phyloP scores from a whole-genome alignment of 2,797 vertebrate genomes.

The Pangasius krempfi region DNA sequence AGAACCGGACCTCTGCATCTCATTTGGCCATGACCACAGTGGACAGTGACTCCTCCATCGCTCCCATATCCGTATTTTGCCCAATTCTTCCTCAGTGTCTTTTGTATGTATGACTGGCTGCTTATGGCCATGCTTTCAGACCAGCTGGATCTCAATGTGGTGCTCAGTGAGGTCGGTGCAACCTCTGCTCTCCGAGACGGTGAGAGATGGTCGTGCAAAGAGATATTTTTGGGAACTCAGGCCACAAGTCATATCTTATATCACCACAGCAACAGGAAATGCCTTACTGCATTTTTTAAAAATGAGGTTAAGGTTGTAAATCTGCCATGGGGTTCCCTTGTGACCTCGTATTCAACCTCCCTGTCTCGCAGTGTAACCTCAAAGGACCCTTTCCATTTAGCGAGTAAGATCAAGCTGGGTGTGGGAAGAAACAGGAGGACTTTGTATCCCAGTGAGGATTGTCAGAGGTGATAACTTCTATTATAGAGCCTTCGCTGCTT shows the following conservation, averaged over 20 bases:
- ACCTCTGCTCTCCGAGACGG: background rate
- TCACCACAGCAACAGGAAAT: background rate
- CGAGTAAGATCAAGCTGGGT: background rate
- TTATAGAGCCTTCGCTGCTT: background rate
- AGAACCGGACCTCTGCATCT: background rate
- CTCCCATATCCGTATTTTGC: background rate
- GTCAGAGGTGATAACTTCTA: background rate
- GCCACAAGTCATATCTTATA: background rate
- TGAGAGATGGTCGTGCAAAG: background rate
- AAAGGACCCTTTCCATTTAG: background rate
- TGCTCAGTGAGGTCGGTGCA: background rate
- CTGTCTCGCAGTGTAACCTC: background rate
- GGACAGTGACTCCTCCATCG: background rate
- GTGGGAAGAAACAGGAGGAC: background rate
- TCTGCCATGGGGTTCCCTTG: background rate
- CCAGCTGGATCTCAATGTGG: background rate
- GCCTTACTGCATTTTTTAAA: background rate
- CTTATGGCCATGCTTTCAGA: too few species aligned
- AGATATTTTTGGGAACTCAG: background rate
- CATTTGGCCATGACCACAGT: background rate
- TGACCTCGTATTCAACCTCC: background rate
- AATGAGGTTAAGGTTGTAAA: background rate
- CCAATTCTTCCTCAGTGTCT: too few species aligned
- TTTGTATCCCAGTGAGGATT: too few species aligned
- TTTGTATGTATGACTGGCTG: too few species aligned